A percentile compares a stretch with the other conserved stretches of the same genome.
Conservation (phyloP, 2,797 vertebrate genomes). For the Enoplosus armatus region DNA sequence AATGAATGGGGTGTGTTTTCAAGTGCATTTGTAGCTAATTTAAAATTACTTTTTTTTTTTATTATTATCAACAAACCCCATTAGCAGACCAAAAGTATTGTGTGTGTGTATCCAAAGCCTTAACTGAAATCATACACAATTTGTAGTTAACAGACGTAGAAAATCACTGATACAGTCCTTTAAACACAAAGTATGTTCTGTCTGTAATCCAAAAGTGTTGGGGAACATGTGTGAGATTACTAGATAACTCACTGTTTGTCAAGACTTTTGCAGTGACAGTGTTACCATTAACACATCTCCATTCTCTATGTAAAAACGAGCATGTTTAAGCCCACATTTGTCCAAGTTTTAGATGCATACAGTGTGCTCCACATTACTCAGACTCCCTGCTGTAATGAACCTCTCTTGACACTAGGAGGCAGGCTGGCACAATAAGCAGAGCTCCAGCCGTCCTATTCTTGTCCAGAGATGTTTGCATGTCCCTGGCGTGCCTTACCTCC, state of each 20-base stretch:
- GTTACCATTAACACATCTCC: neutral
- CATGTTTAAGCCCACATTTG: neutral
- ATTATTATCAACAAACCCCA: neutral
- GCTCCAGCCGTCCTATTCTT: neutral
- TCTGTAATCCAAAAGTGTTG: neutral
- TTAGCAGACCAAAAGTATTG: neutral
- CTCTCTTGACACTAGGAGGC: constrained; percentile 69
- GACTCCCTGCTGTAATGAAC: constrained; percentile 4
- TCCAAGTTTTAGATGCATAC: neutral
- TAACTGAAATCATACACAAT: neutral
- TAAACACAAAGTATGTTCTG: neutral
- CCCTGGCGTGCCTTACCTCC: constrained; percentile 6
- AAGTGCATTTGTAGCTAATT: neutral
- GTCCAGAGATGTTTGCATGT: constrained; percentile 1
- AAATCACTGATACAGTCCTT: neutral
- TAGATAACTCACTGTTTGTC: neutral
- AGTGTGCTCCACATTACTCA: neutral
- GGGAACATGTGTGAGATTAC: neutral
- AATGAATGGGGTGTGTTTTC: no score
- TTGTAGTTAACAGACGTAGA: neutral
- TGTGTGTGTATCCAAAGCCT: no score
- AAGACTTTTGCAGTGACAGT: neutral
- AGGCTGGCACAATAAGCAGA: constrained; percentile 48
- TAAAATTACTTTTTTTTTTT: neutral
- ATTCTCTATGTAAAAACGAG: neutral